These are phyloP conservation scores for Archilochus colubris DNA, from an alignment of 2,113 vertebrate genomes.

Conservation along the genomic window DNA sequence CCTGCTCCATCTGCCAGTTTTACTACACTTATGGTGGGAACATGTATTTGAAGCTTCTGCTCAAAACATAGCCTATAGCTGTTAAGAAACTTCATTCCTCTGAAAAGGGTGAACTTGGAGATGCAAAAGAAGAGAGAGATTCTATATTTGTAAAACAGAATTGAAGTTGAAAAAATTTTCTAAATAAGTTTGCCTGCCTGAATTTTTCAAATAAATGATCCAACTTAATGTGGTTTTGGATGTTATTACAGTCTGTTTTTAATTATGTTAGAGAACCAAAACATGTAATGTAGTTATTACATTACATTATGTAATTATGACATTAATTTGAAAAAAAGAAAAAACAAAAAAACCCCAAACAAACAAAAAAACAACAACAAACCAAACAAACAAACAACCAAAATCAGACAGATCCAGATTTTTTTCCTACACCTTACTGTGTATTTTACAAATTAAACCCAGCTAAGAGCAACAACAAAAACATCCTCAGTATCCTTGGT, in stretches of 20 bases:
- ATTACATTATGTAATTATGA: not conserved
- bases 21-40: not conserved
- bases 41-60: not conserved
- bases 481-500: not conserved
- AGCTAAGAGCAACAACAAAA: not conserved
- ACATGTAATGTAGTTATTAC: not conserved
- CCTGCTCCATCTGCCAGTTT: not conserved
- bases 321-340: not conserved
- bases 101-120: not conserved
- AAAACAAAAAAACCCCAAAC: not conserved
- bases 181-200: not conserved
- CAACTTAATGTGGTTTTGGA: not conserved
- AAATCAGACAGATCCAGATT: not conserved
- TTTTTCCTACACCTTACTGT: not conserved
- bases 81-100: not conserved
- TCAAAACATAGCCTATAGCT: not conserved
- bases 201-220: not conserved
- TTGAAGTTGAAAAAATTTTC: not conserved
- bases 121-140: not conserved
- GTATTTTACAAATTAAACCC: not conserved
- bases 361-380: no score
- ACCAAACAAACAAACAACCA: no score
- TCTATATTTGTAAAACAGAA: not conserved
- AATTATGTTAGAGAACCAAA: not conserved
- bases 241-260: not conserved